Evolutionary conservation across 1,140 invertebrate species (phyloP).

Genomic region (Hormaphis cornu): DNA sequence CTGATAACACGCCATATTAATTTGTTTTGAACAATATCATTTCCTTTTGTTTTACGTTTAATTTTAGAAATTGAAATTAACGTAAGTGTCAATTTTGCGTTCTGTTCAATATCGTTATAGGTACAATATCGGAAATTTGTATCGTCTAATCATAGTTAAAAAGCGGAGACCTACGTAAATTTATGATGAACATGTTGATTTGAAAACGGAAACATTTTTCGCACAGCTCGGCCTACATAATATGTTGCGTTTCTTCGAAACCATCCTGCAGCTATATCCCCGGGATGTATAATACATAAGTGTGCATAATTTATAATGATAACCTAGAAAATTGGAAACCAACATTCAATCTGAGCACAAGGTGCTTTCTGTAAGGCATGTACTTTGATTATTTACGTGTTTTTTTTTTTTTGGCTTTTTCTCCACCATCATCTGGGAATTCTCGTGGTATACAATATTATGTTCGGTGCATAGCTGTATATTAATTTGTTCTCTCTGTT

Average conservation of each 20-base stretch:
- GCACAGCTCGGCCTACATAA: background rate
- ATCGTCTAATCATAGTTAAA: too few relatives aligned
- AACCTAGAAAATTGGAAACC: slow-evolving; percentile 20
- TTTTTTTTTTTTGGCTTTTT: background rate
- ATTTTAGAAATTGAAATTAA: too few relatives aligned
- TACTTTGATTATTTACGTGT: slow-evolving; percentile 22
- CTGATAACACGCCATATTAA: too few relatives aligned
- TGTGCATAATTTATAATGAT: slow-evolving; percentile 16
- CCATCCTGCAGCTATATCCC: background rate
- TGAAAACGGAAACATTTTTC: background rate
- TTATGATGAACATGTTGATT: background rate
- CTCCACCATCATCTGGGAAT: slow-evolving; percentile 24
- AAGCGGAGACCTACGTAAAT: too few relatives aligned
- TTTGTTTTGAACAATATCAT: too few relatives aligned
- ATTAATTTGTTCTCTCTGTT: slow-evolving; percentile 11
- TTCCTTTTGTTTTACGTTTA: too few relatives aligned
- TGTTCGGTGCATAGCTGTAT: slow-evolving; percentile 26
- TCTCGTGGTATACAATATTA: slow-evolving; percentile 9
- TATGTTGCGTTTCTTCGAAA: background rate
- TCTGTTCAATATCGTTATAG: too few relatives aligned
- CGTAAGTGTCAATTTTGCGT: too few relatives aligned
- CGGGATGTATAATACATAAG: background rate
- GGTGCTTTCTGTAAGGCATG: background rate
- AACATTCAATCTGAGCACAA: slow-evolving; percentile 23
- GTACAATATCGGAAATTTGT: too few relatives aligned